Evolutionary conservation across 1,140 invertebrate genomes (phyloP), one percentile per base, ranked within the genome.

Genomic region (Rhopalosiphum maidis): DNA sequence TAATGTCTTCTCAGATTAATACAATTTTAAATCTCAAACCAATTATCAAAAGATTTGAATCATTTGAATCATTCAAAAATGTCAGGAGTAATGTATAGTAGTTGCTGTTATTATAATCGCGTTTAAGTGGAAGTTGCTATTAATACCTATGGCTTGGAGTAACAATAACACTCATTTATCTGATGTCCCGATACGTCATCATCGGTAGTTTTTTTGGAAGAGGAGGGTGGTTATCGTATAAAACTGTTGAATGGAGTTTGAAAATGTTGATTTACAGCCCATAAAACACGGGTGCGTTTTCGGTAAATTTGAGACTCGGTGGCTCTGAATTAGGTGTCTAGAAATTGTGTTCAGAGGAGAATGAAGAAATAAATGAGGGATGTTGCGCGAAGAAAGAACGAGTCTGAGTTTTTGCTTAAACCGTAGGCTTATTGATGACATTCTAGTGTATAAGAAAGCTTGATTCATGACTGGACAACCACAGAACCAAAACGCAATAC

Each of bases 401-500:
- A 51, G 68, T 1, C 43, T 21, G 68, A 46, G 91, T 92, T 92
- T 82, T 92, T 92, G 91, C 68, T 92, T 92, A 92, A 92, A 92
- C 68, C 68, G 11, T 43, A 25, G 41, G 91, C 43, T 92, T 83
- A 92, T 92, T 83, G 91, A 92, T 83, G 77, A 92, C 68, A 18
- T 92, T 82, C 22, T 46, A 25, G 25, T 5, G 91, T 37, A 82
- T 35, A 92, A 48, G 91, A 92, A 92, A 82, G n/a, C 91, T 92
- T 92, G 91, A 92, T 92, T 92, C 91, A 92, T 92, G 68, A 54
- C 91, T 51, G 43, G 68, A 92, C 91, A 51, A 85, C 30, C 9
- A 23, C 60, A 51, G 37, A 48, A 55, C 22, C 37, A 35, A 89
- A 89, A 55, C 35, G 22, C 9, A 25, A 9, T 37, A 37, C 51